Percentiles rank a stretch among this genome's conserved stretches.
These are phyloP conservation scores for Scrobipalpa atriplicella DNA, from an alignment of 2,888 invertebrate species.

Conservation along the genomic window DNA sequence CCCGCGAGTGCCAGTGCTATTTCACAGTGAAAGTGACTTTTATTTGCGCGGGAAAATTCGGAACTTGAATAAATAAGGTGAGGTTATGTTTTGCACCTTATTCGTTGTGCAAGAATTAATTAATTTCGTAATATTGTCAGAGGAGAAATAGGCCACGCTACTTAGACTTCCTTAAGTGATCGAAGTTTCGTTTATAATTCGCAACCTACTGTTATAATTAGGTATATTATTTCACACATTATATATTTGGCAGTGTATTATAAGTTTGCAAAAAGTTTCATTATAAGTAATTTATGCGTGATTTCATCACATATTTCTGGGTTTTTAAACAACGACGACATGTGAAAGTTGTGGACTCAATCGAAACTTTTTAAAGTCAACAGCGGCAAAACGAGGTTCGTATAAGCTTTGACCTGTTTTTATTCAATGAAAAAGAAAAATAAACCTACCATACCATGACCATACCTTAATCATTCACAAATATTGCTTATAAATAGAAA, in stretches of 20 bases:
- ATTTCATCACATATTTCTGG: constrained; percentile 51
- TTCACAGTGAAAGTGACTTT: constrained; percentile 42
- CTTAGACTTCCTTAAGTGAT: background rate
- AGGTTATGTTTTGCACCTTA: constrained; percentile 18
- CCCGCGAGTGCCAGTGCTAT: constrained; percentile 48
- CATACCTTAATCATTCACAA: too few relatives aligned
- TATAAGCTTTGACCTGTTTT: background rate
- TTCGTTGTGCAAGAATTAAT: background rate
- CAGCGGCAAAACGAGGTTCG: background rate
- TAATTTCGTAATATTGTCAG: background rate
- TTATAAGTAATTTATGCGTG: constrained; percentile 45
- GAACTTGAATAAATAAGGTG: constrained; percentile 31
- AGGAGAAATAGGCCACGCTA: background rate
- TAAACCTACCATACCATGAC: too few relatives aligned
- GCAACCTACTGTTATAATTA: background rate
- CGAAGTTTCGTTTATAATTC: background rate
- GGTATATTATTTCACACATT: background rate
- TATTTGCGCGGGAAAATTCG: constrained; percentile 32
- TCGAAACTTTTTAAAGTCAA: background rate
- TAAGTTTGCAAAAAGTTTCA: background rate
- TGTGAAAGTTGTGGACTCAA: constrained; percentile 46
- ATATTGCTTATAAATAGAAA: too few relatives aligned
- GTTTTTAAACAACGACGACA: constrained; percentile 43
- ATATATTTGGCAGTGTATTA: background rate
- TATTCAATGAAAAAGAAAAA: background rate